Percentiles rank a stretch among this genome's conserved stretches.
Evolutionary conservation across 1,140 invertebrate genomes (phyloP).

Genomic region (Babylonia areolata): DNA sequence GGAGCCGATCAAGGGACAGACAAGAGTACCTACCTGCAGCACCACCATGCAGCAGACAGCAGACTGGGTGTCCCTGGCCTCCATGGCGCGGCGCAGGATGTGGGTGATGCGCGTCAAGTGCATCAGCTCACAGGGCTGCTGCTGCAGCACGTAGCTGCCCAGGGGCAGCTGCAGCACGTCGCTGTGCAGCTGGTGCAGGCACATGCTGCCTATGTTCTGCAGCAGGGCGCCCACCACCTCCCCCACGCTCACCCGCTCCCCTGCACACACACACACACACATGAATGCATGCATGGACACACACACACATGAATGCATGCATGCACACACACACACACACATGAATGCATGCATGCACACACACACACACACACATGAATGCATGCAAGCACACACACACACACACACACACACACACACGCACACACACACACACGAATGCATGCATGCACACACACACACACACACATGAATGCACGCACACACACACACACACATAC

Average conservation of each 20-base stretch:
- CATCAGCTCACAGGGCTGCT: constrained; percentile 61
- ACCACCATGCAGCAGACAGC: constrained; percentile 69
- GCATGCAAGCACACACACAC: too few species aligned
- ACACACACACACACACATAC: too few species aligned
- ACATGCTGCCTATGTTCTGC: constrained; percentile 72
- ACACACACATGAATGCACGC: too few species aligned
- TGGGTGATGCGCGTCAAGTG: constrained; percentile 67
- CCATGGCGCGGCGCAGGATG: constrained; percentile 68
- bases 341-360: too few species aligned
- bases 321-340: too few species aligned
- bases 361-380: too few species aligned
- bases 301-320: too few species aligned
- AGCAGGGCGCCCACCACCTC: constrained; percentile 63
- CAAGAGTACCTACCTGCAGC: constrained; percentile 72
- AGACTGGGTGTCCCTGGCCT: constrained; percentile 58
- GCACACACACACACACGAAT: too few species aligned
- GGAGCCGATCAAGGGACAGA: too few species aligned
- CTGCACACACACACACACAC: constrained; percentile 9
- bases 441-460: too few species aligned
- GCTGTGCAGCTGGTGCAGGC: constrained; percentile 68
- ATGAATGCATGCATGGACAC: too few species aligned
- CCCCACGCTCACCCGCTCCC: constrained; percentile 40
- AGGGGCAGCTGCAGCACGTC: constrained; percentile 61
- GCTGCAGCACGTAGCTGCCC: constrained; percentile 60
- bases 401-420: too few species aligned